These are phyloP conservation scores for Ramazzottius varieornatus DNA, from an alignment of 2,888 invertebrate genomes.

Conservation along the genomic window DNA sequence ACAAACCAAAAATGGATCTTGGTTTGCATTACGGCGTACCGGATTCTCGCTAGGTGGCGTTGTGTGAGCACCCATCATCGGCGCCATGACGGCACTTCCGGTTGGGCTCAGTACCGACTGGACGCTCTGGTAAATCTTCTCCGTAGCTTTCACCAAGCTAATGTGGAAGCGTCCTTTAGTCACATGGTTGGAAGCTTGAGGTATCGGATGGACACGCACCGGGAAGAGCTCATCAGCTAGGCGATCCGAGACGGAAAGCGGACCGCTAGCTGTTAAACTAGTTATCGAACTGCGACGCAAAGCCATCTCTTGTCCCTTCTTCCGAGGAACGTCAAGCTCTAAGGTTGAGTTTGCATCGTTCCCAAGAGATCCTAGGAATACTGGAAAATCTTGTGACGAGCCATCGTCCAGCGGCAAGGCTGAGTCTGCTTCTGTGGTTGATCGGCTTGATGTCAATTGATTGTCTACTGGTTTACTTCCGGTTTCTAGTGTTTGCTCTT, in stretches of 20 bases:
- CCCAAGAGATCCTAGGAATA: neutral
- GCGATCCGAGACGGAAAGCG: neutral
- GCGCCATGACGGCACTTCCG: neutral
- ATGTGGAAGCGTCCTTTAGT: neutral
- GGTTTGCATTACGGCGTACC: neutral
- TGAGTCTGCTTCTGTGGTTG: too few species aligned
- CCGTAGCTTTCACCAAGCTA: neutral
- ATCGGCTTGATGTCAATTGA: too few species aligned
- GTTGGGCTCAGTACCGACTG: slow-evolving; percentile 2
- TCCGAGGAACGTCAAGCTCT: neutral
- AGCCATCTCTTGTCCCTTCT: neutral
- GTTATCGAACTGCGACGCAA: neutral
- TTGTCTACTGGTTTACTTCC: too few species aligned
- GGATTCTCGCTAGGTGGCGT: neutral
- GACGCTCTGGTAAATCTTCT: neutral
- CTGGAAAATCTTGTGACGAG: too few species aligned
- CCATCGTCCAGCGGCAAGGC: too few species aligned
- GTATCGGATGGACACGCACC: neutral
- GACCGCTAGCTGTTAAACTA: neutral
- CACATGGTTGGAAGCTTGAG: neutral
- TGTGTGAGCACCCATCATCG: neutral
- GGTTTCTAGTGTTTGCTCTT: too few species aligned
- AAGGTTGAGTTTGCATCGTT: neutral
- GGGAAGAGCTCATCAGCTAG: neutral
- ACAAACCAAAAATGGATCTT: too few species aligned